phyloP scores from a whole-genome alignment of 2,113 vertebrate genomes.

The Corvus cornix region DNA sequence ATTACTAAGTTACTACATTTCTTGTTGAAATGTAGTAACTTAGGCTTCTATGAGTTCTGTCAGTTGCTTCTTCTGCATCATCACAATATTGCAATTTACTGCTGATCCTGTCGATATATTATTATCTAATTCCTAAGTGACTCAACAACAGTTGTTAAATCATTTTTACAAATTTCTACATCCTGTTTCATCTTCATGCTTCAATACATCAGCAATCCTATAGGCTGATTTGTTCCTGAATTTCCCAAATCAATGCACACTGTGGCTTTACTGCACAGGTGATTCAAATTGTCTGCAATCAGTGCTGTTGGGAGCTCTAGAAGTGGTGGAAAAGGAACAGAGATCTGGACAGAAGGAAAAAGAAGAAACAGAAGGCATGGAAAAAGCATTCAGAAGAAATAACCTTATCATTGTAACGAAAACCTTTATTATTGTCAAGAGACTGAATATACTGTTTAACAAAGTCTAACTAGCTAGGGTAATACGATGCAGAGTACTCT shows the following conservation, averaged over 20 bases:
- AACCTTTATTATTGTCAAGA: background rate
- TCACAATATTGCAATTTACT: background rate
- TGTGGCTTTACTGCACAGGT: background rate
- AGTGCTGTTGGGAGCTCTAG: background rate
- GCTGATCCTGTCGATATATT: background rate
- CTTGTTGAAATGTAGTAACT: background rate
- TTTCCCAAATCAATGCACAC: background rate
- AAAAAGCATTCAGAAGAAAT: background rate
- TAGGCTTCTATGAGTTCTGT: background rate
- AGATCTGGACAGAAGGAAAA: background rate
- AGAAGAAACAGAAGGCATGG: background rate
- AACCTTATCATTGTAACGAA: background rate
- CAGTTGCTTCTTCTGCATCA: background rate
- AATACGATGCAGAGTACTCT: background rate
- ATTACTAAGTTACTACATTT: background rate
- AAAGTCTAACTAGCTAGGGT: background rate
- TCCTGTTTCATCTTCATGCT: background rate
- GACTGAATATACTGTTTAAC: background rate
- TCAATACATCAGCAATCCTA: background rate
- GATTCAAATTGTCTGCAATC: background rate
- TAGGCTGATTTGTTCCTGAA: background rate
- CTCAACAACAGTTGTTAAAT: background rate
- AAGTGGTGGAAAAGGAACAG: background rate
- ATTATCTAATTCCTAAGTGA: background rate
- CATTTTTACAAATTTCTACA: background rate